Evolutionary conservation across 37 sponge, comb jelly and placozoan species (phyloP).

Genomic region (Cliona cf. orientalis): DNA sequence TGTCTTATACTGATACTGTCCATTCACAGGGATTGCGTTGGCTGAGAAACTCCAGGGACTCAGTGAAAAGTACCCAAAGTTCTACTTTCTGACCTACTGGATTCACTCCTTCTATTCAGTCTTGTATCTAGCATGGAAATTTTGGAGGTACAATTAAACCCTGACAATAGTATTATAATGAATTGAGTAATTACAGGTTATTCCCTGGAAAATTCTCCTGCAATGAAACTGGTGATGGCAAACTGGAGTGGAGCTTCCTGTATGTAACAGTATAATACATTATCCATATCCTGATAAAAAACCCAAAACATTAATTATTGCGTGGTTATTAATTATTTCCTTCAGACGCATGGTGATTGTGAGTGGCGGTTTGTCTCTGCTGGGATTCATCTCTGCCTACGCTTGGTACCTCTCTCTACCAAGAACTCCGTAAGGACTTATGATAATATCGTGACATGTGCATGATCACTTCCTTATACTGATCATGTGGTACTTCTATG

Average conservation of each 20-base stretch:
- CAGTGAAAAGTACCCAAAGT: conserved; percentile 24
- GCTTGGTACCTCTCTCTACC: conserved; percentile 6
- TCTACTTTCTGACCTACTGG: conserved; percentile 58
- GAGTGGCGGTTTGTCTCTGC: conserved; percentile 37
- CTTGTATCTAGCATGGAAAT: conserved; percentile 50
- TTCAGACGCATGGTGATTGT: conserved; percentile 22
- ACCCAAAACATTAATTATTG: neutral
- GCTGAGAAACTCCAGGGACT: conserved; percentile 68
- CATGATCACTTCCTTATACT: too few species aligned
- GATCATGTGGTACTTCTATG: too few species aligned
- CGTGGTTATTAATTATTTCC: neutral
- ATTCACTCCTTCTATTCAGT: conserved; percentile 56
- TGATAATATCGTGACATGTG: too few species aligned
- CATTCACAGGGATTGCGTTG: conserved; percentile 63
- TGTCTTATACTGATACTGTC: too few species aligned
- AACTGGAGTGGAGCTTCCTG: too few species aligned
- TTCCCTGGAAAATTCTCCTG: conserved; percentile 2
- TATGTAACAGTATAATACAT: too few species aligned
- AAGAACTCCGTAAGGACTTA: neutral
- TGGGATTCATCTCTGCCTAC: neutral
- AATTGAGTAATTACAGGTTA: neutral
- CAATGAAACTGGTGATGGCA: conserved; percentile 1
- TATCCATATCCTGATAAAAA: too few species aligned
- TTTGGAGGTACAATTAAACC: too few species aligned
- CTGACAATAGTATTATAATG: too few species aligned